Percentiles rank a stretch among this genome's conserved stretches.
phyloP scores from a whole-genome alignment of 2,888 invertebrate genomes.

The Pyrrhia umbra region DNA sequence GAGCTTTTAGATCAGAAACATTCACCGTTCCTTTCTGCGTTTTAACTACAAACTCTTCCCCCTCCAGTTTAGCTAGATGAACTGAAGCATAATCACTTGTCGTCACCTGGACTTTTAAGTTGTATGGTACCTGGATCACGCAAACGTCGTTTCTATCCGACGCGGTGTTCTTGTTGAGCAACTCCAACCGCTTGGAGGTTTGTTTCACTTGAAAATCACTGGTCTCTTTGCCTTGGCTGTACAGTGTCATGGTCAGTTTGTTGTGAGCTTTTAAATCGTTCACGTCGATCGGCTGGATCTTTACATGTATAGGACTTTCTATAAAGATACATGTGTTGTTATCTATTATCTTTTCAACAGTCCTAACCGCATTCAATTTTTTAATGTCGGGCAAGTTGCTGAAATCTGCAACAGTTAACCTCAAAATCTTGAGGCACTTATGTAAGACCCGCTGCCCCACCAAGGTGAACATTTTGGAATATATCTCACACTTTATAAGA shows the following conservation, averaged over 20 bases:
- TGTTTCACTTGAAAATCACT: slow-evolving; percentile 88
- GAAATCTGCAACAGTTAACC: slow-evolving; percentile 85
- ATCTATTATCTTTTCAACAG: slow-evolving; percentile 87
- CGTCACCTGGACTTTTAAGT: slow-evolving; percentile 84
- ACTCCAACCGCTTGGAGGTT: slow-evolving; percentile 84
- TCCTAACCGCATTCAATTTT: slow-evolving; percentile 84
- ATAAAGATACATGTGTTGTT: slow-evolving; percentile 86
- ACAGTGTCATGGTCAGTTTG: slow-evolving; percentile 85
- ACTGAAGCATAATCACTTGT: slow-evolving; percentile 85
- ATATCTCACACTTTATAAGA: slow-evolving; percentile 49
- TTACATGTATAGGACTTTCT: slow-evolving; percentile 88
- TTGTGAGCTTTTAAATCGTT: slow-evolving; percentile 84
- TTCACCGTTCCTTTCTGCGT: slow-evolving; percentile 83
- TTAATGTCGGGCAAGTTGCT: slow-evolving; percentile 84
- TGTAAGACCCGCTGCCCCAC: slow-evolving; percentile 81
- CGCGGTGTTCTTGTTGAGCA: slow-evolving; percentile 83
- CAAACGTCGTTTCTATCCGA: slow-evolving; percentile 85
- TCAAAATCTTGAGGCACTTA: slow-evolving; percentile 88
- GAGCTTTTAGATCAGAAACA: slow-evolving; percentile 81
- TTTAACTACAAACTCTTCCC: slow-evolving; percentile 84
- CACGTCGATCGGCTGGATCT: slow-evolving; percentile 85
- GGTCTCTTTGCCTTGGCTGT: slow-evolving; percentile 83
- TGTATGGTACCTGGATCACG: slow-evolving; percentile 86
- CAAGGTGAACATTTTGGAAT: slow-evolving; percentile 80
- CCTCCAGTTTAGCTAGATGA: slow-evolving; percentile 82